Evolutionary conservation across 1,140 invertebrate species (phyloP), one percentile per base, ranked within the genome.

Genomic region (Calliopsis andreniformis): DNA sequence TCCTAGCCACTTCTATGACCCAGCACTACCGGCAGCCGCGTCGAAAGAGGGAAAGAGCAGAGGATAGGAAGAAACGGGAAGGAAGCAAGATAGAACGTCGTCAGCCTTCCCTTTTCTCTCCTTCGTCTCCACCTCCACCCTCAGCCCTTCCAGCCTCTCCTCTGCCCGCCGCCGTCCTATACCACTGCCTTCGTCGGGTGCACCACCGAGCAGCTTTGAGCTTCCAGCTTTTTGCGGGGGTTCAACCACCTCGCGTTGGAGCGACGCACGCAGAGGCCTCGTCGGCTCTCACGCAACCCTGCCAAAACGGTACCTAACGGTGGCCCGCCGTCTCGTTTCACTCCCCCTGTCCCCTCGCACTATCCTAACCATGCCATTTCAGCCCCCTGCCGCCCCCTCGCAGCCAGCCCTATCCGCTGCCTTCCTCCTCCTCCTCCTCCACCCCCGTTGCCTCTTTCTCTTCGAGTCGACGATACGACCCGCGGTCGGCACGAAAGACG

Each of bases 181-280:
- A 39, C 76, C 20, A 68, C n/a, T n/a, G n/a, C 64, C 73, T 53
- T 53, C 78, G 77, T 56, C 80, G 80, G 68, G 59, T 71, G 68
- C 84, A 75, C 72, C 77, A 68, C 45, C 82, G 68, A 81, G 73
- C 83, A 79, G 86, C 83, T 85, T 87, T 83, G 86, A 87, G 85
- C 86, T 87, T 86, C 67, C 83, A 86, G 86, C 85, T 87, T 87
- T 87, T 87, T 87, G 80, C 85, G 83, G 82, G 78, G 78, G 86
- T 86, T 87, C 85, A 86, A 87, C 80, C 85, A 86, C 85, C 86
- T 85, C 86, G 82, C 83, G 78, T 84, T 76, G 78, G 76, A 82
- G 79, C 82, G 75, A 85, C 83, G 83, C 80, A 85, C 83, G 84
- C 83, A 77, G 83, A 77, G 83, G 67, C 78, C 79, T 79, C 69